Evolutionary conservation across 1,140 invertebrate species (phyloP).

Genomic region (Calosoma granatense): DNA sequence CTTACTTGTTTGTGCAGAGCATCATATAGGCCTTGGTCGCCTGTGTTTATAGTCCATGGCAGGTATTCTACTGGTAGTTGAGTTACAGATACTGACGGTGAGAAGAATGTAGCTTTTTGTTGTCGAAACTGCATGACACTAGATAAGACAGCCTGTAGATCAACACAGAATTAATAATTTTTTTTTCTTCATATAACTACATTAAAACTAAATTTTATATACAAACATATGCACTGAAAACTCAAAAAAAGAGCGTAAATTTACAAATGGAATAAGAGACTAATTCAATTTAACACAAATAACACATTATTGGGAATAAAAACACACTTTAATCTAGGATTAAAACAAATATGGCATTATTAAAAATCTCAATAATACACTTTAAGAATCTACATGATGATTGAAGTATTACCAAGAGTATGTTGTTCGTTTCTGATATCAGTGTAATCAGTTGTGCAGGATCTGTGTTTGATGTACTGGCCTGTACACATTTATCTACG

Average conservation of each 20-base stretch:
- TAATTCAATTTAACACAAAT: too few species aligned
- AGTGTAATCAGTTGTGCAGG: conserved; percentile 41
- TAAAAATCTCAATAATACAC: too few species aligned
- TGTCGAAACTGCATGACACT: conserved; percentile 50
- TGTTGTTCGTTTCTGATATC: conserved; percentile 44
- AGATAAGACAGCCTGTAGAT: conserved; percentile 39
- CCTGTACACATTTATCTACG: conserved; percentile 39
- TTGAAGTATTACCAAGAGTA: conserved; percentile 44
- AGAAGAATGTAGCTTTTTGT: conserved; percentile 41
- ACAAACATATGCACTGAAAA: background rate
- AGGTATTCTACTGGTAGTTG: conserved; percentile 42
- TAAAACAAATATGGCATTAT: too few species aligned
- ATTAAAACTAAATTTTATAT: conserved; percentile 10
- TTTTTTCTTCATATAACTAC: too few species aligned
- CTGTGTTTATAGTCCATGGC: conserved; percentile 53
- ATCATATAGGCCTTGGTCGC: conserved; percentile 40
- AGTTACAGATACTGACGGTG: conserved; percentile 31
- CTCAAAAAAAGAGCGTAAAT: too few species aligned
- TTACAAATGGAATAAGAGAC: too few species aligned
- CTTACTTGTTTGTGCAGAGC: conserved; percentile 41
- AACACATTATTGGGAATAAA: too few species aligned
- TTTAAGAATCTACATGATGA: too few species aligned
- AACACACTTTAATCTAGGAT: too few species aligned
- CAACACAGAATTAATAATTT: conserved; percentile 15
- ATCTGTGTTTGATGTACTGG: conserved; percentile 43